A percentile compares a stretch with the other conserved stretches of the same genome.
These are phyloP conservation scores for Ivindomyrus marchei DNA, from an alignment of 2,113 vertebrate species.

Conservation along the genomic window DNA sequence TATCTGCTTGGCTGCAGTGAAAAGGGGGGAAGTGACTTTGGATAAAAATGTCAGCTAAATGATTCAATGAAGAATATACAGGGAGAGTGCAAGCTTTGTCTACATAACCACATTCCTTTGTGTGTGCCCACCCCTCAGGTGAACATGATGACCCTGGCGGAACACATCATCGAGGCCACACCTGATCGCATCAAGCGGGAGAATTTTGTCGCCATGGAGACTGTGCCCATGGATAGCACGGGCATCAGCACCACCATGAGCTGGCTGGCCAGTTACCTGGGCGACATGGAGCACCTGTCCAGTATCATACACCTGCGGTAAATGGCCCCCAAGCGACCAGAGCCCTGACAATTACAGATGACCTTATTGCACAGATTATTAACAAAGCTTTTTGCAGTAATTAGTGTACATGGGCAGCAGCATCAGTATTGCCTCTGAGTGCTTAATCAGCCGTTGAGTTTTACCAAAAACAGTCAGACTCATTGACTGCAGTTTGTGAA, in stretches of 20 bases:
- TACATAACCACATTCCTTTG: neutral
- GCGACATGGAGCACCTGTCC: conserved; percentile 67
- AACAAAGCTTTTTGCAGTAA: neutral
- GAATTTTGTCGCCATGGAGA: conserved; percentile 71
- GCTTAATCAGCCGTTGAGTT: neutral
- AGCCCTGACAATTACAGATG: neutral
- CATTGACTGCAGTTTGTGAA: neutral
- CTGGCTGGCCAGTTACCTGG: conserved; percentile 93
- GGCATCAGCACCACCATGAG: conserved; percentile 79
- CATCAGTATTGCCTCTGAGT: neutral
- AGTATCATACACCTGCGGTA: conserved; percentile 20
- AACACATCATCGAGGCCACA: conserved; percentile 91
- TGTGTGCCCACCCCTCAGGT: conserved; percentile 53
- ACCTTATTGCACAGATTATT: neutral
- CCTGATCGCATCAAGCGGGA: conserved; percentile 86
- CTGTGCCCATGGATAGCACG: conserved; percentile 57
- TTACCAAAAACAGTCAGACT: neutral
- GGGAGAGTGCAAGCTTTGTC: neutral
- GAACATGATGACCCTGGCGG: conserved; percentile 90
- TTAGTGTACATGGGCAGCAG: neutral
- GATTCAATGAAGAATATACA: neutral
- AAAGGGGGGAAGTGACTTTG: neutral
- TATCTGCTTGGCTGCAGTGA: neutral
- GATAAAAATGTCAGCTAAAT: neutral
- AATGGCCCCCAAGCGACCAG: neutral